Evolutionary conservation across 2,888 invertebrate genomes (phyloP), one percentile per base, ranked within the genome.

Genomic region (Hypena proboscidalis): DNA sequence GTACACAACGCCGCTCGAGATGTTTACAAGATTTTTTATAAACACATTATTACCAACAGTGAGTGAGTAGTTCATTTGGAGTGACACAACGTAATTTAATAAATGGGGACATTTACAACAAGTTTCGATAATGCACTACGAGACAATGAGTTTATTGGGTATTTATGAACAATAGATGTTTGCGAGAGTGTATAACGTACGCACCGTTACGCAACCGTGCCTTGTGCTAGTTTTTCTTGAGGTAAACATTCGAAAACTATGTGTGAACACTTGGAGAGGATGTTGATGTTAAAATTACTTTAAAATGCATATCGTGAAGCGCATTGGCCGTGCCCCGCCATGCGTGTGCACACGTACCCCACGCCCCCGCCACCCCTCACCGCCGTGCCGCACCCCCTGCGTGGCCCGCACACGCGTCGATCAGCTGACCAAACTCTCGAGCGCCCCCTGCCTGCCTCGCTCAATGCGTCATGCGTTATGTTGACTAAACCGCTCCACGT

Each of bases 401-500:
- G 11, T 42, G 31, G 64, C 46, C 47, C 46, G 56, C 59, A 61
- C 80, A 71, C 82, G 80, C 76, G 73, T 45, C 79, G 81, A 88
- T 87, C 89, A 88, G 89, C 88, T 88, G 88, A 87, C 87, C 78
- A 80, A 54, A 59, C 70, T 65, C 67, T 64, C 65, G 57, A 63
- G 65, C 75, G 68, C 72, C 70, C 74, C 64, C 67, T 66, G 72
- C 69, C 59, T 53, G 59, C 69, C 64, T 58, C 67, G 56, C 36
- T 48, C 56, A 68, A 73, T 80, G 81, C 82, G 80, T 80, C 78
- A 79, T 74, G 76, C 72, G 68, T 71, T 65, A 63, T 70, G 68
- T 74, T 70, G 77, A 74, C 70, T 72, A 70, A 73, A 67, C 58
- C 65, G 67, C 61, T 67, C 71, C 74, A 71, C 73, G 77, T 74